Base-by-base conservation (phyloP, 2,113 vertebrate genomes). In the Panthera uncia region DNA sequence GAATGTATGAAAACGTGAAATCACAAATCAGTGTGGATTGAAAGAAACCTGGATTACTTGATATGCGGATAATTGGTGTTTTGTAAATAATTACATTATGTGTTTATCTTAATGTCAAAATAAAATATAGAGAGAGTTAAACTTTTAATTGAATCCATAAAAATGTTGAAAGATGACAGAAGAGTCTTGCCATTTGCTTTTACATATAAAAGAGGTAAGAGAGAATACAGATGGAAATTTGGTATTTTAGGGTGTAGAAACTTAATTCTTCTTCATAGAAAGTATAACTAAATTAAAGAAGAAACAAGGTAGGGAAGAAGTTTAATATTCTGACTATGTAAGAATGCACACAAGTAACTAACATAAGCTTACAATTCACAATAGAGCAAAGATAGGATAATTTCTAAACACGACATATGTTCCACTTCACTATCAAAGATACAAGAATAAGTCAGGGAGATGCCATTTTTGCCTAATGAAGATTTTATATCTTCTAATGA, bases 121-220 rank as follows among this genome's bases (percentile, higher is more conserved):
- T 83, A 69, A 94, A 94, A 71, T 89, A 57, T 9, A 93, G 10
- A 94, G 68, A 45, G 10, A 94, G 68, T 84, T 94, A 84, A 94
- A 83, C 57, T 38, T 89, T 68, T 79, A 78, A 78, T 33, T 61
- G 29, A 91, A 55, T 80, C 48, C 57, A 57, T 79, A n/a, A 90
- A 88, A 93, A 65, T 36, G 21, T 93, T 89, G n/a, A 91, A 86
- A 90, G 79, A 84, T 71, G 23, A 74, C 81, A 71, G 69, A 74
- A 73, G 74, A 82, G 11, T 88, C 2, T 91, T 2, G 0, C 50
- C 31, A 65, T 83, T 57, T 88, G 21, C 7, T 95, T 89, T 78
- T 78, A 79, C 50, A 69, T 74, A 52, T 63, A 50, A 95, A 89
- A 92, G 21, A 66, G 78, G 55, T 29, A 61, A 83, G 78, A 91